Evolutionary conservation across 2,797 vertebrate genomes (phyloP), one percentile per base, ranked within the genome.

Genomic region (Tadarida brasiliensis): DNA sequence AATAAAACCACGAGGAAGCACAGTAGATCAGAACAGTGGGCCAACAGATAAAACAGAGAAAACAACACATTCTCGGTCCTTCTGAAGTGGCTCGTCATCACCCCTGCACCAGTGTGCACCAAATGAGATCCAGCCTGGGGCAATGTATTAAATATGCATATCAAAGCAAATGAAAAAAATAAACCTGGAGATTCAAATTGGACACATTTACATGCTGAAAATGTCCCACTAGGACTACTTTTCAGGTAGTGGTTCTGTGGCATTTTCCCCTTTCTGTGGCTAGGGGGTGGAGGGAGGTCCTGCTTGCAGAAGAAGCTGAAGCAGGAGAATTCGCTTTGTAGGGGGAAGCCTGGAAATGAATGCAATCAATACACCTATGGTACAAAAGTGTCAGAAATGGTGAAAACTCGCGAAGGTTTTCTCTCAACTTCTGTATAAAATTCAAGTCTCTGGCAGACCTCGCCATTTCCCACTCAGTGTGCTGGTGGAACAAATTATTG

Each of bases 131-230:
- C 99, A 99, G 99, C 99, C 99, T 96, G 87, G 97, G 99, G 99
- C 99, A 98, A 98, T 98, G 98, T 99, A 99, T 99, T 99, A 99
- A 99, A 99, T 99, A 99, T 99, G 99, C 99, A 99, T 99, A 99
- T 99, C 99, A 99, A 99, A 99, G 99, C 99, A 99, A 99, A 99
- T 98, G 97, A 98, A 99, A 99, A 99, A 99, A 99, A 99, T 98
- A 99, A 99, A 99, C 98, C 98, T 98, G 98, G 98, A 99, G 98
- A 99, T 98, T 99, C 98, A 99, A 99, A 99, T 98, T 99, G 99
- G 99, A 98, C 98, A 99, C 99, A 99, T 99, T 99, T 99, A 99
- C 97, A 98, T 98, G 97, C 97, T 98, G 98, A 97, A 98, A 98
- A 95, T 98, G 83, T 90, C 93, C 85, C 57, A 95, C 96, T 97